Conservation (phyloP, 2,888 invertebrate species). For the Dasysyrphus albostriatus region DNA sequence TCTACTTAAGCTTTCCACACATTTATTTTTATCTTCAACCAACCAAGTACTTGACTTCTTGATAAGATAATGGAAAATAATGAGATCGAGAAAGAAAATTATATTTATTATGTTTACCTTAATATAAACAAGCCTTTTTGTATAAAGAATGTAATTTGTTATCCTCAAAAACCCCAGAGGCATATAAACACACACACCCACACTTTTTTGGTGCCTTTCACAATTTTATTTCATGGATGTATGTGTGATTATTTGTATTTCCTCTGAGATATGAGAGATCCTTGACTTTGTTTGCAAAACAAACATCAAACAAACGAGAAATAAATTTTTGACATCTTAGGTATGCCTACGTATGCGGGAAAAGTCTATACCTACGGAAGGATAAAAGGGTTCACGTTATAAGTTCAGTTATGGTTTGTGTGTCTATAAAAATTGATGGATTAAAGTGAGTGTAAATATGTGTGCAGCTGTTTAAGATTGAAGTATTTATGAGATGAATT, state of each 20-base stretch:
- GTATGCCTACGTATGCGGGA: too few relatives aligned
- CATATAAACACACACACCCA: not conserved
- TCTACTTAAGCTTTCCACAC: not conserved
- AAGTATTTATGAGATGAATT: slow-evolving; percentile 12
- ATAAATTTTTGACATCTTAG: slow-evolving; percentile 52
- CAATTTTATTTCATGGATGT: not conserved
- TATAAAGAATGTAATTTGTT: slow-evolving; percentile 41
- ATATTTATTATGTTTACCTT: slow-evolving; percentile 23
- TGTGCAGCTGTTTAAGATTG: not conserved
- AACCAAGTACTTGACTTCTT: slow-evolving; percentile 38
- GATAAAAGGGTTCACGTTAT: slow-evolving; percentile 27
- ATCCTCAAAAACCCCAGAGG: slow-evolving; percentile 27
- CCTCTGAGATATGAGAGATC: not conserved
- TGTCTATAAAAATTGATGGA: slow-evolving; percentile 37
- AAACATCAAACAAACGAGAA: slow-evolving; percentile 9
- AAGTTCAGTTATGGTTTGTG: not conserved
- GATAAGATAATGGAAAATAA: slow-evolving; percentile 56
- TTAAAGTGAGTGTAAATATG: slow-evolving; percentile 56
- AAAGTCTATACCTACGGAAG: not conserved
- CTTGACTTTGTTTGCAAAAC: slow-evolving; percentile 26
- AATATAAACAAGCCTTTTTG: slow-evolving; percentile 15
- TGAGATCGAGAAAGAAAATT: slow-evolving; percentile 37
- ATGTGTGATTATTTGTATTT: slow-evolving; percentile 1
- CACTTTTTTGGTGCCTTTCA: slow-evolving; percentile 1
- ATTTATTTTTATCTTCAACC: slow-evolving; percentile 3